Conservation (phyloP, 2,113 vertebrate species). For the Catharus minimus region DNA sequence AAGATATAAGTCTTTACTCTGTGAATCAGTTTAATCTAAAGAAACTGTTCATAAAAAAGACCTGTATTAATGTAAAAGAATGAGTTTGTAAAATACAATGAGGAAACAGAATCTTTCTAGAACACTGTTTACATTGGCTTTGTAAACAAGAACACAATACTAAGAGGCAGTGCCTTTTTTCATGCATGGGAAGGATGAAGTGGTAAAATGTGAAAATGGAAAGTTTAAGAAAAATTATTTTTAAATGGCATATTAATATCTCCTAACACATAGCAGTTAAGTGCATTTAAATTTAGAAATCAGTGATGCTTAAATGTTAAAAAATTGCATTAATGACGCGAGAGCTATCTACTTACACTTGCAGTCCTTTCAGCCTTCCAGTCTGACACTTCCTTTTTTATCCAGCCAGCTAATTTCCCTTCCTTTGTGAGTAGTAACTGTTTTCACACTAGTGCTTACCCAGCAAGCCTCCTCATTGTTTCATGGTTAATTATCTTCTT, state of each 20-base stretch:
- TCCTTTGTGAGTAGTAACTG: constrained; percentile 83
- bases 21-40: constrained; percentile 73
- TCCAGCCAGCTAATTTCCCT: constrained; percentile 82
- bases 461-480: constrained; percentile 81
- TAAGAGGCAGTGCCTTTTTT: constrained; percentile 44
- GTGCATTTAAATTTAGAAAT: constrained; percentile 75
- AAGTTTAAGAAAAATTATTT: constrained; percentile 73
- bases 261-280: constrained; percentile 66
- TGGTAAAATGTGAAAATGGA: constrained; percentile 52
- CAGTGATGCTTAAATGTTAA: constrained; percentile 76
- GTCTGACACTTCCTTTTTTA: constrained; percentile 81
- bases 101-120: constrained; percentile 51
- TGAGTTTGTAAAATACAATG: constrained; percentile 70
- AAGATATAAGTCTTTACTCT: constrained; percentile 65
- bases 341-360: constrained; percentile 76
- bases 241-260: constrained; percentile 68
- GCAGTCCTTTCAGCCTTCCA: constrained; percentile 79
- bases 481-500: constrained; percentile 82
- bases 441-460: constrained; percentile 82
- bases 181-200: constrained; percentile 18
- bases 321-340: constrained; percentile 78
- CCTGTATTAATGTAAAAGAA: constrained; percentile 68
- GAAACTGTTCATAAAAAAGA: constrained; percentile 74
- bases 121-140: constrained; percentile 31
- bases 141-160: constrained; percentile 62